A percentile compares a stretch with the other conserved stretches of the same genome.
Conservation (phyloP, 2,888 invertebrate genomes). For the Rhamphomyia laevipes region DNA sequence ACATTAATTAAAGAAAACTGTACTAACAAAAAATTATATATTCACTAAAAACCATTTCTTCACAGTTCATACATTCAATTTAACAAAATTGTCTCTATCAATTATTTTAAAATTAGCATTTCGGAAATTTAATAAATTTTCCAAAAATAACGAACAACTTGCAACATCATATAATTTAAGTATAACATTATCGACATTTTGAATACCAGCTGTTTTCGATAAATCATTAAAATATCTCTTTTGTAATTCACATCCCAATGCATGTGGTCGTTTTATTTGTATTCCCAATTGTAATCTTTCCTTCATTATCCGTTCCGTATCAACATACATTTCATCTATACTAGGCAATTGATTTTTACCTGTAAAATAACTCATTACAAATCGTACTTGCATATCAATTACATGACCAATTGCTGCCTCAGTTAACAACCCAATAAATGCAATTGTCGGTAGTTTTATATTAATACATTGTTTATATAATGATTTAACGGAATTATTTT, state of each 20-base stretch:
- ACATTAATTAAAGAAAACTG: no score
- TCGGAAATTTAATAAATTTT: conserved; percentile 18
- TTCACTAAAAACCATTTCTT: no score
- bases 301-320: conserved; percentile 48
- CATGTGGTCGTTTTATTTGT: conserved; percentile 60
- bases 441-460: conserved; percentile 64
- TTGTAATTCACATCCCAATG: conserved; percentile 54
- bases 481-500: conserved; percentile 67
- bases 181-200: conserved; percentile 55
- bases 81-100: conserved; percentile 2
- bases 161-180: conserved; percentile 54
- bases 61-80: no score
- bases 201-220: conserved; percentile 47
- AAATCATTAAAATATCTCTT: conserved; percentile 58
- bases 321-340: conserved; percentile 48
- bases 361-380: conserved; percentile 51
- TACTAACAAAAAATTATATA: no score
- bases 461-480: conserved; percentile 80
- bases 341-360: conserved; percentile 50
- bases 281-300: conserved; percentile 49
- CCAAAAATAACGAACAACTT: no score
- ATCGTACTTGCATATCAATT: conserved; percentile 65
- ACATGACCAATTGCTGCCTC: conserved; percentile 71
- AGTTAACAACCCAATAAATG: conserved; percentile 70
- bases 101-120: not conserved